Evolutionary conservation across 2,797 vertebrate species (phyloP).

Genomic region (Lagodon rhomboides): DNA sequence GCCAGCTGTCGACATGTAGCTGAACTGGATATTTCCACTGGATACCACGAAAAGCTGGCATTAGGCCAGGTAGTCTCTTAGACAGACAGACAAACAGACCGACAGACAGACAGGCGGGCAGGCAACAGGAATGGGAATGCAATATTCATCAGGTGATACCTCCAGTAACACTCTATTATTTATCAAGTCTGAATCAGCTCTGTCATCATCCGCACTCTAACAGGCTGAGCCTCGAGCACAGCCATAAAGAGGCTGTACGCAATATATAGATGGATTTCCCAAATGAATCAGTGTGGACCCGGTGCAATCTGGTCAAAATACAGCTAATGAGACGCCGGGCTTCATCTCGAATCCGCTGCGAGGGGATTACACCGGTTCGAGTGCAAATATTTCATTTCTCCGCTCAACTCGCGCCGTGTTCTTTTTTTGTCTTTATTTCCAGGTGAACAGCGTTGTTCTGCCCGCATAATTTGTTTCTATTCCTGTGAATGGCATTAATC

Average conservation of each 20-base stretch:
- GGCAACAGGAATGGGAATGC: constrained; percentile 61
- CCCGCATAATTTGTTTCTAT: constrained; percentile 67
- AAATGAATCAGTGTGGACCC: constrained; percentile 66
- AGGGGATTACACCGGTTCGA: constrained; percentile 58
- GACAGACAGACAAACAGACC: constrained; percentile 41
- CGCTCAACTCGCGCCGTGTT: constrained; percentile 29
- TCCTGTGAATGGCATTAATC: constrained; percentile 73
- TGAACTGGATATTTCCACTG: constrained; percentile 64
- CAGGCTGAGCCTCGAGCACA: constrained; percentile 70
- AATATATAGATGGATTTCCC: constrained; percentile 76
- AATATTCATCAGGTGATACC: constrained; percentile 82
- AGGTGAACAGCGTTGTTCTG: constrained; percentile 43
- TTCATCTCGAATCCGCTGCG: constrained; percentile 59
- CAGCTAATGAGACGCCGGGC: constrained; percentile 70
- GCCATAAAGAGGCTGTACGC: constrained; percentile 61
- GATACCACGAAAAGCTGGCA: constrained; percentile 50
- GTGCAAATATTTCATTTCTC: constrained; percentile 69
- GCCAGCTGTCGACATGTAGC: constrained; percentile 69
- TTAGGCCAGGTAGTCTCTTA: constrained; percentile 48
- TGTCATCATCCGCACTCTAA: constrained; percentile 76
- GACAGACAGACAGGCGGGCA: constrained; percentile 41
- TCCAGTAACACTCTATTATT: constrained; percentile 80
- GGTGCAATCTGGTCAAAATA: constrained; percentile 67
- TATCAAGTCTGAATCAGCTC: constrained; percentile 79
- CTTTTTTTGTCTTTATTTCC: neutral